Percentiles rank a stretch among this genome's conserved stretches.
phyloP scores from a whole-genome alignment of 2,797 vertebrate species.

The Micromesistius poutassou region DNA sequence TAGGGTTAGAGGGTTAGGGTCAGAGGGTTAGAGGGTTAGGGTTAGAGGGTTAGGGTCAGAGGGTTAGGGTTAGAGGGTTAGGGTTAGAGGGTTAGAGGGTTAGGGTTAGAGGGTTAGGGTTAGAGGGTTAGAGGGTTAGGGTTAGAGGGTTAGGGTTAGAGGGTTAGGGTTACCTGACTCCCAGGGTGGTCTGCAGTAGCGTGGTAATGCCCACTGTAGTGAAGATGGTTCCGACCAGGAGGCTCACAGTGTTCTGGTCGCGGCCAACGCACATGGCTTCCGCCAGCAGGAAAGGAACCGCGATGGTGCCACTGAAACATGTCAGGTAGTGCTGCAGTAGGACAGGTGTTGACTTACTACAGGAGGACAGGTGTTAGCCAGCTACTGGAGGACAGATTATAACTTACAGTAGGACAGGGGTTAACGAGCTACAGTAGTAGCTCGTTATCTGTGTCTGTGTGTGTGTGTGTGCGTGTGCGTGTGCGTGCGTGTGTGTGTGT shows the following conservation, averaged over 20 bases:
- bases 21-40: no score
- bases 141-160: no score
- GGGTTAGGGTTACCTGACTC: slow-evolving; percentile 77
- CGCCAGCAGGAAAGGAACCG: slow-evolving; percentile 90
- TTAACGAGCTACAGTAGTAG: no score
- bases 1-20: no score
- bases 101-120: no score
- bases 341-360: not conserved
- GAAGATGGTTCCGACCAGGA: slow-evolving; percentile 95
- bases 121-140: not conserved
- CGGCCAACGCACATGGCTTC: slow-evolving; percentile 89
- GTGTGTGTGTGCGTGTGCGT: not conserved
- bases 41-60: no score
- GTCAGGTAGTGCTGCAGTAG: slow-evolving; percentile 90
- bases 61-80: no score
- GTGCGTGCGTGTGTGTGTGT: no score
- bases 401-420: not conserved
- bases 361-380: not conserved
- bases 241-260: slow-evolving; percentile 89
- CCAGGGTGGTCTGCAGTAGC: slow-evolving; percentile 90
- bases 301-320: slow-evolving; percentile 95
- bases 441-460: not conserved
- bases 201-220: slow-evolving; percentile 93
- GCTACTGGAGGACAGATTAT: not conserved
- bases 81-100: no score